Evolutionary conservation across 2,888 invertebrate species (phyloP).

Genomic region (Noctua comes): DNA sequence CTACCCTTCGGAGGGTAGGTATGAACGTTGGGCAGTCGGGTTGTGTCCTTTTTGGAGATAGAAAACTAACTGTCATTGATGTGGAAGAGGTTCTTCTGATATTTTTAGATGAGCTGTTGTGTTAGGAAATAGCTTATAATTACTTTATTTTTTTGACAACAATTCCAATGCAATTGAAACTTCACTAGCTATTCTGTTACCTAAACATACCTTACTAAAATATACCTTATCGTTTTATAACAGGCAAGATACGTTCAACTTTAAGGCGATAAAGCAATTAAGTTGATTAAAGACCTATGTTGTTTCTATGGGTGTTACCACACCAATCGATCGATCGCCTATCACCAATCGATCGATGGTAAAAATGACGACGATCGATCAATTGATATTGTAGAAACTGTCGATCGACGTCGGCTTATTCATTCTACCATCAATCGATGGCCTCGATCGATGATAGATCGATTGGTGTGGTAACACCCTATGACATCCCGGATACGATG

Average conservation of each 20-base stretch:
- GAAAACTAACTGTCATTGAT: conserved; percentile 29
- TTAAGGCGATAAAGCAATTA: not conserved
- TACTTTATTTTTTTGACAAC: not conserved
- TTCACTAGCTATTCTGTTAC: not conserved
- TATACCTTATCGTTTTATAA: not conserved
- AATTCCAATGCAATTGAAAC: not conserved
- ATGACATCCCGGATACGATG: not conserved
- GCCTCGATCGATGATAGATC: too few species aligned
- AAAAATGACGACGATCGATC: too few species aligned
- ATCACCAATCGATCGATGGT: too few species aligned
- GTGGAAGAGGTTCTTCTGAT: not conserved
- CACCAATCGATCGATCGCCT: too few species aligned
- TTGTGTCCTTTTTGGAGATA: conserved; percentile 31
- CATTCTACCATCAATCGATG: too few species aligned
- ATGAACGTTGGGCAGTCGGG: conserved; percentile 12
- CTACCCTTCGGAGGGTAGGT: conserved; percentile 61
- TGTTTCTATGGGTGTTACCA: too few species aligned
- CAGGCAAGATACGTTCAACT: not conserved
- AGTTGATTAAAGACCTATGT: not conserved
- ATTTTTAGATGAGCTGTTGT: not conserved
- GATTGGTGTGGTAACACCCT: too few species aligned
- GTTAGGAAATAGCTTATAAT: not conserved
- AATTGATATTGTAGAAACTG: too few species aligned
- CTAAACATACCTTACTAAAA: not conserved
- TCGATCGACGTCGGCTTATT: too few species aligned